Evolutionary conservation across 2,113 vertebrate genomes (phyloP).

Genomic region (Ceyx melanurus): DNA sequence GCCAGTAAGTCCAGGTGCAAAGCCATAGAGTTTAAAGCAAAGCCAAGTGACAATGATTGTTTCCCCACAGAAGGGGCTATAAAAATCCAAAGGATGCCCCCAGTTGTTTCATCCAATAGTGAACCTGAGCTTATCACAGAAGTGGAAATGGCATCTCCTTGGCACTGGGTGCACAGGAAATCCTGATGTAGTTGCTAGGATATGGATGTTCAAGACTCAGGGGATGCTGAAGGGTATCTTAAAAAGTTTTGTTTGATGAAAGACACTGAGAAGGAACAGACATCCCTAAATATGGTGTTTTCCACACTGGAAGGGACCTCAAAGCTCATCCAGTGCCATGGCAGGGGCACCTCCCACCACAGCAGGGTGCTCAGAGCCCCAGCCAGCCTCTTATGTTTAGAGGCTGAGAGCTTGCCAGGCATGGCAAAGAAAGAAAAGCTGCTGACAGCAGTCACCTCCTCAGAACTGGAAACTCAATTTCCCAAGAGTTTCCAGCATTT

Average conservation of each 20-base stretch:
- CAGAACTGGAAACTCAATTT: neutral
- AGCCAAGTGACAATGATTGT: neutral
- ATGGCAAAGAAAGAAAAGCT: neutral
- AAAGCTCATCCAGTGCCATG: neutral
- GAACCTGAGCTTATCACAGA: neutral
- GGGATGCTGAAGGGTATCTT: neutral
- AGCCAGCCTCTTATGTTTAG: neutral
- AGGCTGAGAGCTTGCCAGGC: neutral
- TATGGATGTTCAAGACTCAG: neutral
- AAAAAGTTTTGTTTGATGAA: neutral
- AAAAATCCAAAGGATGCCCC: neutral
- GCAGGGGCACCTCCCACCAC: neutral
- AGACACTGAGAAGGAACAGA: neutral
- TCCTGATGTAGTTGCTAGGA: neutral
- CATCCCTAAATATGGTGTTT: fast-evolving
- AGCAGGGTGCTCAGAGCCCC: neutral
- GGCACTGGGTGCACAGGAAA: neutral
- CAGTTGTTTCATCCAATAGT: neutral
- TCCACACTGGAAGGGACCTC: neutral
- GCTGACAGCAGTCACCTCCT: neutral
- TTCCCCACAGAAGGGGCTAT: neutral
- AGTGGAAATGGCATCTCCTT: neutral
- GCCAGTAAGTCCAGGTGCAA: neutral
- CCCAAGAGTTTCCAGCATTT: neutral
- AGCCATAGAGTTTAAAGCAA: neutral